Percentiles rank a stretch among this genome's conserved stretches.
Conservation (phyloP, 92 coral and sea anemone genomes). For the Zoanthus solanderi region DNA sequence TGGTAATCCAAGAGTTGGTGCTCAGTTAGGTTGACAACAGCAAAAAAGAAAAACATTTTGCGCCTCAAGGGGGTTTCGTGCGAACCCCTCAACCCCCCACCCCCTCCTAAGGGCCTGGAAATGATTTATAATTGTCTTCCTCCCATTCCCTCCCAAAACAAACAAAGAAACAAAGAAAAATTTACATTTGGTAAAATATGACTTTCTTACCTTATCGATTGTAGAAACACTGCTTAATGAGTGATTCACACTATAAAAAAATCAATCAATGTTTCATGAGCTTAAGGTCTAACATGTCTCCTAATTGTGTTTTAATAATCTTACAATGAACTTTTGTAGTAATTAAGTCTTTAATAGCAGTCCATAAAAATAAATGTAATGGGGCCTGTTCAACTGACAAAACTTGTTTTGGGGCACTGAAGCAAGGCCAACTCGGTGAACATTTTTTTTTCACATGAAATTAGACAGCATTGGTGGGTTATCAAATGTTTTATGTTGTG, state of each 20-base stretch:
- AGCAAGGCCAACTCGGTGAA: slow-evolving; percentile 16
- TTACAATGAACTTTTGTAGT: slow-evolving; percentile 5
- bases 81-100: not conserved
- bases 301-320: slow-evolving; percentile 20
- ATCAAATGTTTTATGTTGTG: slow-evolving; percentile 14
- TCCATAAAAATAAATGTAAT: not conserved
- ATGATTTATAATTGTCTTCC: too few species aligned
- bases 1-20: not conserved
- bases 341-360: slow-evolving; percentile 19
- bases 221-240: not conserved
- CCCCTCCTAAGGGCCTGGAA: too few species aligned
- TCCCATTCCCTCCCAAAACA: not conserved
- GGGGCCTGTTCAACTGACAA: slow-evolving; percentile 22
- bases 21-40: slow-evolving; percentile 2
- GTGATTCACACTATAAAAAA: slow-evolving; percentile 6
- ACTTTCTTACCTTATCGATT: slow-evolving; percentile 12
- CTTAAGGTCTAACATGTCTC: slow-evolving; percentile 10
- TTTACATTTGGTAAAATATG: not conserved
- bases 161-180: slow-evolving; percentile 17
- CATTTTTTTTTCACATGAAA: slow-evolving; percentile 10
- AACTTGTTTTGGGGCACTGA: slow-evolving; percentile 22
- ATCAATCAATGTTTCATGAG: slow-evolving; percentile 15
- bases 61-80: slow-evolving; percentile 9
- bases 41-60: not conserved
- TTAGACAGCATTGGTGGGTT: slow-evolving; percentile 19